phyloP scores from a whole-genome alignment of 2,113 vertebrate genomes.

The Nothobranchius kuhntae region DNA sequence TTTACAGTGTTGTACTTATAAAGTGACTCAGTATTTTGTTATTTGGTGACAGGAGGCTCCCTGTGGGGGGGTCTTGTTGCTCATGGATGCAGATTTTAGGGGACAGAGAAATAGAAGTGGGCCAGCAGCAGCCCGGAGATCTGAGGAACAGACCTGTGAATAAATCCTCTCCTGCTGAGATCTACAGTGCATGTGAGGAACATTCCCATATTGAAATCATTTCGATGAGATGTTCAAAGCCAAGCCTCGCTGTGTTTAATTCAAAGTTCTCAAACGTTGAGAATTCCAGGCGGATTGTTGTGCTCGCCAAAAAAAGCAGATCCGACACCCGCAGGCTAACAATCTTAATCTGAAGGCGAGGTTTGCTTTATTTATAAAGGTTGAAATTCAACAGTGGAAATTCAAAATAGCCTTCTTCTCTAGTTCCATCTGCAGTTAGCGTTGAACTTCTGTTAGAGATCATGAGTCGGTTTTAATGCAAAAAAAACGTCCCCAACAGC shows the following conservation, averaged over 20 bases:
- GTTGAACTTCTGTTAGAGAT: not conserved
- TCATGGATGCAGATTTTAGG: constrained; percentile 4
- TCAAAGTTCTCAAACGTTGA: not conserved
- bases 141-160: constrained; percentile 25
- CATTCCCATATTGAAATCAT: constrained; percentile 17
- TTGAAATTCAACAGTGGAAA: constrained; percentile 21
- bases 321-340: too few species aligned
- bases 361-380: constrained; percentile 30
- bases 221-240: not conserved
- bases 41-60: not conserved
- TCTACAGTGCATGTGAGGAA: constrained; percentile 1
- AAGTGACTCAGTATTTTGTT: not conserved
- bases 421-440: constrained; percentile 12
- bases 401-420: not conserved
- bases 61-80: constrained; percentile 1
- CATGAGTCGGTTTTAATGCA: too few species aligned
- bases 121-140: constrained; percentile 44
- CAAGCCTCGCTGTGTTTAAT: not conserved
- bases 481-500: constrained; percentile 1
- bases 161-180: constrained; percentile 13
- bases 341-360: not conserved
- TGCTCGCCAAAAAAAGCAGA: too few species aligned
- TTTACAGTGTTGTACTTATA: not conserved
- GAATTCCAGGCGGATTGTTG: too few species aligned
- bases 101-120: constrained; percentile 32